Evolutionary conservation across 1,140 invertebrate species (phyloP), one percentile per base, ranked within the genome.

Genomic region (Anastrepha obliqua): DNA sequence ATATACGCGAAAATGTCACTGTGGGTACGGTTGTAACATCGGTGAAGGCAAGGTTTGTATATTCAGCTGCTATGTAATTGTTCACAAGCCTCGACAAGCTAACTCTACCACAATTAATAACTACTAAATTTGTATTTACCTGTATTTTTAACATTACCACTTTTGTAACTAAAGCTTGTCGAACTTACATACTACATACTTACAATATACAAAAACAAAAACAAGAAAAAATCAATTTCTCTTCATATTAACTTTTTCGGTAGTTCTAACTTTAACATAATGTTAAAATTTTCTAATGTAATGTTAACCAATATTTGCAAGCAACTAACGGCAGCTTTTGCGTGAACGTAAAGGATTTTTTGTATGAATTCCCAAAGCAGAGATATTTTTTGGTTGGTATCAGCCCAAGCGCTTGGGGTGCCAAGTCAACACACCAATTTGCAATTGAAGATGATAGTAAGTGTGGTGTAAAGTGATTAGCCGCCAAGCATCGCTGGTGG

Each of bases 1-100:
- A 97, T 96, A 97, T 98, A 96, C 97, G 97, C 96, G 98, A 99
- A 97, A 98, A 98, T 97, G 97, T 98, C 95, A 98, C 97, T 96
- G 97, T 98, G 95, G 97, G 98, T 96, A 98, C 97, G 95, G 96
- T 97, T 96, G 97, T 99, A 95, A 98, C 97, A 95, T 97, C 97
- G 95, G 96, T 98, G 94, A 98, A 98, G 96, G 98, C 98, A 95
- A 98, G 97, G 97, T 98, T 98, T 97, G 97, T 98, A 97, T 97
- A 89, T 62, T 39, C 51, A 44, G 39, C 74, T 67, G 51, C 47
- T 81, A n/a, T 55, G 60, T 29, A 29, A 29, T 42, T 81, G 20
- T 55, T 47, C 47, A 81, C 44, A 81, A 81, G 47, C 44, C 13
- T 81, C 47, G 74, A 81, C 74, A 81, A 81, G 74, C 74, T 81